Evolutionary conservation across 2,113 vertebrate genomes (phyloP).

Genomic region (Pardalotus punctatus): DNA sequence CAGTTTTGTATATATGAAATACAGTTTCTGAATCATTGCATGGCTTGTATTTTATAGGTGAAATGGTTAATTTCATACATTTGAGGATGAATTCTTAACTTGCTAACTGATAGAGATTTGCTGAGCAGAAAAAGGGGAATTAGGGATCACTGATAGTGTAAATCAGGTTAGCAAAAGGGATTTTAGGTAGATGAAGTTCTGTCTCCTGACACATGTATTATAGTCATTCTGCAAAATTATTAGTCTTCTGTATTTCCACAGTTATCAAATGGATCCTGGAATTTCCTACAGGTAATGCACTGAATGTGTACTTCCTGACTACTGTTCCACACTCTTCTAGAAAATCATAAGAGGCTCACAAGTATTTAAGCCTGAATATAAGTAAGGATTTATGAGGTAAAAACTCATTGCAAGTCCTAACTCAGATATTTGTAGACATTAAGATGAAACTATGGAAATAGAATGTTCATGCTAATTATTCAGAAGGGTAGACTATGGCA

Average conservation of each 20-base stretch:
- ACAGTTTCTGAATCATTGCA: not conserved
- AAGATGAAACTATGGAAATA: not conserved
- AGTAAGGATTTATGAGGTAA: not conserved
- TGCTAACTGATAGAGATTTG: not conserved
- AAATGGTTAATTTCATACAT: not conserved
- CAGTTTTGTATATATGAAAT: not conserved
- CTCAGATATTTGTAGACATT: not conserved
- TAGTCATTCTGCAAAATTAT: not conserved
- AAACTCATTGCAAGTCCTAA: not conserved
- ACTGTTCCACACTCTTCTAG: not conserved
- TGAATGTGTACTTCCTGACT: not conserved
- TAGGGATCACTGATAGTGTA: not conserved
- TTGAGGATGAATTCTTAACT: not conserved
- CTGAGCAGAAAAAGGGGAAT: not conserved
- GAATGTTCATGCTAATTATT: not conserved
- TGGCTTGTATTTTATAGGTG: not conserved
- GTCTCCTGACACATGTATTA: not conserved
- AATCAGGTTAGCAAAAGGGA: not conserved
- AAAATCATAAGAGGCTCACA: not conserved
- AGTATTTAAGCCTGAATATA: not conserved
- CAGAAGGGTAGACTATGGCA: not conserved
- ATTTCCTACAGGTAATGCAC: not conserved
- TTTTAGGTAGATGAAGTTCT: not conserved
- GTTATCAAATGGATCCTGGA: not conserved
- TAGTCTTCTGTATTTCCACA: not conserved